These are phyloP conservation scores for Acinonyx jubatus DNA, from an alignment of 2,113 vertebrate species.

Conservation along the genomic window DNA sequence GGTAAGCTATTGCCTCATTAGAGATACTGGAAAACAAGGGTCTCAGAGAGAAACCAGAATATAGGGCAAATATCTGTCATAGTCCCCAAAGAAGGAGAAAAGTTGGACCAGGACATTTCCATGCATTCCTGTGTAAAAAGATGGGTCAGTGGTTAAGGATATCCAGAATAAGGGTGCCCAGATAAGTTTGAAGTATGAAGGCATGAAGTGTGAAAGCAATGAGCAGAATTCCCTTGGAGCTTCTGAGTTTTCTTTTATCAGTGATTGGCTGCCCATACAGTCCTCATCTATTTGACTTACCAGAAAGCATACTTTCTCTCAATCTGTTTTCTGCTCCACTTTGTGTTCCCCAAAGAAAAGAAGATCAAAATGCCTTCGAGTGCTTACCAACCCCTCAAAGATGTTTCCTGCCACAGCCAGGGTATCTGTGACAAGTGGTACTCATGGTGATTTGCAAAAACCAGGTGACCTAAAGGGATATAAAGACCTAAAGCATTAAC, in stretches of 20 bases:
- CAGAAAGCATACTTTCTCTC: slow-evolving; percentile 28
- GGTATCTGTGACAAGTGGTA: slow-evolving; percentile 93
- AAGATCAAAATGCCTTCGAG: neutral
- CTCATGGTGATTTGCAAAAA: slow-evolving; percentile 94
- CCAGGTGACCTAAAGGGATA: slow-evolving; percentile 91
- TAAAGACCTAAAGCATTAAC: neutral
- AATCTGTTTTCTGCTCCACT: neutral
- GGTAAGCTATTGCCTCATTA: neutral
- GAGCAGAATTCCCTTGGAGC: neutral
- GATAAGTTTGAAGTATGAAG: neutral
- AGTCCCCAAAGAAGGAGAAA: neutral
- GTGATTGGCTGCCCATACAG: neutral
- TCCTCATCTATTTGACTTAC: slow-evolving; percentile 13
- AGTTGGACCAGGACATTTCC: neutral
- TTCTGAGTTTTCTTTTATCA: slow-evolving; percentile 2
- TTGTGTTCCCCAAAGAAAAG: neutral
- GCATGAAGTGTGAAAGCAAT: neutral
- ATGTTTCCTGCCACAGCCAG: slow-evolving; percentile 96
- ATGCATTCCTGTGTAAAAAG: neutral
- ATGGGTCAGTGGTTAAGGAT: neutral
- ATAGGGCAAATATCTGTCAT: neutral
- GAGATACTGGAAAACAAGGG: neutral
- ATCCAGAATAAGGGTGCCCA: neutral
- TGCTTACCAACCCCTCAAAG: slow-evolving; percentile 96
- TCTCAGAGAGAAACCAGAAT: neutral